These are phyloP conservation scores for Lophius piscatorius DNA, from an alignment of 2,113 vertebrate species.

Conservation along the genomic window DNA sequence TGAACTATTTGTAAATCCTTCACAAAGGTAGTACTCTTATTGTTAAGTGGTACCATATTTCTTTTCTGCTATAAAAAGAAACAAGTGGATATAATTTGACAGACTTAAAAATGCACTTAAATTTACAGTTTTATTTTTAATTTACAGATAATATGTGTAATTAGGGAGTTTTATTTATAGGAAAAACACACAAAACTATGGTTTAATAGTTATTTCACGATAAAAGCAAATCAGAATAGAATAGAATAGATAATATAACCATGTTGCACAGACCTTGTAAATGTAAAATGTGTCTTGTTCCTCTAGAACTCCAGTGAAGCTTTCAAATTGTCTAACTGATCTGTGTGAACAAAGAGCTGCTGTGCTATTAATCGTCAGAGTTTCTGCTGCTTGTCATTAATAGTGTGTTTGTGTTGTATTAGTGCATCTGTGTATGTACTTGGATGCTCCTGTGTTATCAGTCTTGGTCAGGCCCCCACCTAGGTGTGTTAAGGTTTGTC, in stretches of 20 bases:
- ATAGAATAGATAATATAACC: constrained; percentile 33
- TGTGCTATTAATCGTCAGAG: constrained; percentile 20
- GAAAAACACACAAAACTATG: too few species aligned
- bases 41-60: too few species aligned
- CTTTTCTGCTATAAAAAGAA: too few species aligned
- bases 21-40: too few species aligned
- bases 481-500: constrained; percentile 73
- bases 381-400: constrained; percentile 21
- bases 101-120: too few species aligned
- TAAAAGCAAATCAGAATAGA: too few species aligned
- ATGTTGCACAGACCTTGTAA: constrained; percentile 17
- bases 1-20: too few species aligned
- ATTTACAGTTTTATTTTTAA: too few species aligned
- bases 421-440: constrained; percentile 62
- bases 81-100: too few species aligned
- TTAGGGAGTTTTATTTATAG: too few species aligned
- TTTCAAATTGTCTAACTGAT: constrained; percentile 54
- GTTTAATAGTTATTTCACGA: too few species aligned
- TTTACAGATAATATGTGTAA: too few species aligned
- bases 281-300: constrained; percentile 6
- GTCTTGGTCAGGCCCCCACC: constrained; percentile 76
- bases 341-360: constrained; percentile 31
- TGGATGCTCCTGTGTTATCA: constrained; percentile 64
- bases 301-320: constrained; percentile 21
- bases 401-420: constrained; percentile 30